A percentile compares a stretch with the other conserved stretches of the same genome.
These are phyloP conservation scores for Ascaphus truei DNA, from an alignment of 2,113 vertebrate species.

Conservation along the genomic window DNA sequence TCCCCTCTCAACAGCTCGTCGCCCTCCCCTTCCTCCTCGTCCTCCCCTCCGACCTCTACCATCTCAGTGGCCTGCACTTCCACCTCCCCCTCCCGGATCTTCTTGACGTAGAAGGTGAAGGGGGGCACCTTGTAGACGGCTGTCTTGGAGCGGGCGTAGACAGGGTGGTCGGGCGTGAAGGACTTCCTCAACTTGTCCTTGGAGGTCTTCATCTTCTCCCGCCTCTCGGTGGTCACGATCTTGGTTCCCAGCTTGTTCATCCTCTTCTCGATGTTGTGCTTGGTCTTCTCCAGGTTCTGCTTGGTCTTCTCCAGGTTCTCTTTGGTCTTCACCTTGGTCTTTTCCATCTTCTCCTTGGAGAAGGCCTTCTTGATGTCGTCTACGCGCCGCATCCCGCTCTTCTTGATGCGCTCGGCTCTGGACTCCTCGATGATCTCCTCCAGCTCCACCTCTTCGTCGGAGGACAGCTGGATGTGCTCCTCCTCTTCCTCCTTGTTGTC, in stretches of 20 bases:
- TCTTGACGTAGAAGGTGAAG: slow-evolving; percentile 97
- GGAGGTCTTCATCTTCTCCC: slow-evolving; percentile 85
- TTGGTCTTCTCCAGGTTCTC: slow-evolving; percentile 85
- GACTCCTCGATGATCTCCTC: slow-evolving; percentile 92
- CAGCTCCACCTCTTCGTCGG: slow-evolving; percentile 87
- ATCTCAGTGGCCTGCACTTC: slow-evolving; percentile 83
- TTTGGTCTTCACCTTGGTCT: slow-evolving; percentile 74
- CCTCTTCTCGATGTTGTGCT: slow-evolving; percentile 86
- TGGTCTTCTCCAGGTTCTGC: slow-evolving; percentile 88
- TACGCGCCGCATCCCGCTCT: slow-evolving; percentile 83
- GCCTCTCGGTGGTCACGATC: slow-evolving; percentile 83
- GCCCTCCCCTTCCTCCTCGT: slow-evolving; percentile 60
- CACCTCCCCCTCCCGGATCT: slow-evolving; percentile 84
- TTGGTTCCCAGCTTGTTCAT: slow-evolving; percentile 90
- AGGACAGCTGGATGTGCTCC: slow-evolving; percentile 68
- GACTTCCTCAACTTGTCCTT: slow-evolving; percentile 91
- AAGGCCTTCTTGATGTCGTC: slow-evolving; percentile 95
- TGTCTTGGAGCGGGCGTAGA: slow-evolving; percentile 84
- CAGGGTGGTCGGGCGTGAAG: slow-evolving; percentile 82
- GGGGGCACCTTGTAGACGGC: slow-evolving; percentile 93
- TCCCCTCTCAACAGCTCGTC: slow-evolving; percentile 78
- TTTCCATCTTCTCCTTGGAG: slow-evolving; percentile 94
- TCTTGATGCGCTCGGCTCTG: slow-evolving; percentile 86
- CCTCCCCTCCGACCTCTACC: slow-evolving; percentile 74
- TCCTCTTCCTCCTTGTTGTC: slow-evolving; percentile 60